phyloP scores from a whole-genome alignment of 2,888 invertebrate species.

The Ceraclea dissimilis region DNA sequence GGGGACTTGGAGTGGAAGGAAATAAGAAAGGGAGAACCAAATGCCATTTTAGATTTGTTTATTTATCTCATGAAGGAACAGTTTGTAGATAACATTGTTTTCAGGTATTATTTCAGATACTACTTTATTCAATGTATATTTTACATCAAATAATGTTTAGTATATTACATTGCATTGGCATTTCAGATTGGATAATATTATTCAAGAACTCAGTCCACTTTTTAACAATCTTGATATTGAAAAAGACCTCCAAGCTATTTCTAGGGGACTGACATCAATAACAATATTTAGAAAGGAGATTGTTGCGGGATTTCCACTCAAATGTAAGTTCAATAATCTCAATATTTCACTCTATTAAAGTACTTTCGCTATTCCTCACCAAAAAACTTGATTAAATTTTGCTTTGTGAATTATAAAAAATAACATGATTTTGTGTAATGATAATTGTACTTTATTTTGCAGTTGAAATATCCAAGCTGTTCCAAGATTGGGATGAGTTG shows the following conservation, averaged over 20 bases:
- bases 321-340: conserved; percentile 33
- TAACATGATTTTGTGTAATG: neutral
- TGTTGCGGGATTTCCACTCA: conserved; percentile 40
- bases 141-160: neutral
- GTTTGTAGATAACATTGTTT: conserved; percentile 38
- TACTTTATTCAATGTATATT: neutral
- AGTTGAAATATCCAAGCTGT: conserved; percentile 33
- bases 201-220: conserved; percentile 41
- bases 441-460: conserved; percentile 10
- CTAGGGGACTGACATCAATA: conserved; percentile 38
- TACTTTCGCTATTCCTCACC: too few species aligned
- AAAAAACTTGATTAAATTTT: neutral
- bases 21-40: conserved; percentile 33
- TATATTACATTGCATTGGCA: too few species aligned
- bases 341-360: neutral
- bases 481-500: conserved; percentile 33
- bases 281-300: conserved; percentile 42
- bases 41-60: conserved; percentile 39
- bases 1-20: conserved; percentile 39
- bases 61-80: conserved; percentile 43
- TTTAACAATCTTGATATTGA: conserved; percentile 34
- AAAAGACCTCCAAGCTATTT: conserved; percentile 37
- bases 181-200: conserved; percentile 40
- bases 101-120: conserved; percentile 32
- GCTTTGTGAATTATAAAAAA: neutral